These are phyloP conservation scores for Cistogaster globosa DNA, from an alignment of 2,888 invertebrate species.

Conservation along the genomic window DNA sequence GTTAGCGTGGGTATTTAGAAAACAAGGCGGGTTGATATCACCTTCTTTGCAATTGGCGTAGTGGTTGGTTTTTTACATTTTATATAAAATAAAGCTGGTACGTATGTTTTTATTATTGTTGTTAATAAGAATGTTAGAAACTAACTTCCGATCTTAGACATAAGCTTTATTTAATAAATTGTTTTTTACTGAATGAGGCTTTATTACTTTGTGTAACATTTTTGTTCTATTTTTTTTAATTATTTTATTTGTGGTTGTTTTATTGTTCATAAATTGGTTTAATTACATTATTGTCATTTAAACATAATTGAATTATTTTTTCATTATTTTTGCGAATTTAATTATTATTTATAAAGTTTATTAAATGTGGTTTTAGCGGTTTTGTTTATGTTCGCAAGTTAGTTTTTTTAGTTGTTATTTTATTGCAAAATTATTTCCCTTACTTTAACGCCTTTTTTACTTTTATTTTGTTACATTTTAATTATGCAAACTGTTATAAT, in stretches of 20 bases:
- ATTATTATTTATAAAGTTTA: conserved; percentile 51
- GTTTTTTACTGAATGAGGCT: not conserved
- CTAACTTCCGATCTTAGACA: conserved; percentile 56
- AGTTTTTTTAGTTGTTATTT: conserved; percentile 16
- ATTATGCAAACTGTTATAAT: conserved; percentile 65
- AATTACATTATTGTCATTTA: conserved; percentile 65
- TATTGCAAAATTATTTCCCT: conserved; percentile 34
- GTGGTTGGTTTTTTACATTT: conserved; percentile 45
- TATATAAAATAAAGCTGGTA: not conserved
- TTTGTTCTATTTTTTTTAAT: not conserved
- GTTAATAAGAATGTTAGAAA: conserved; percentile 36
- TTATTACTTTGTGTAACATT: not conserved
- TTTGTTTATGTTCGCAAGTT: conserved; percentile 24
- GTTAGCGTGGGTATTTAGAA: conserved; percentile 26
- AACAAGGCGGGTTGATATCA: conserved; percentile 51
- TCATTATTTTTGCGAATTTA: conserved; percentile 66
- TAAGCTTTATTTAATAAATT: conserved; percentile 49
- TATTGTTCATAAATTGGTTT: conserved; percentile 36
- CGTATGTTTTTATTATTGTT: not conserved
- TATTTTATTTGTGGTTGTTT: conserved; percentile 31
- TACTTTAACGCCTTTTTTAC: not conserved
- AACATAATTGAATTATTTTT: conserved; percentile 75
- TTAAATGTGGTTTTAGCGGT: conserved; percentile 45
- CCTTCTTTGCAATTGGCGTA: conserved; percentile 18
- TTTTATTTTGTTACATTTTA: conserved; percentile 74